Evolutionary conservation across 2,888 invertebrate species (phyloP).

Genomic region (Folsomia manolachei): DNA sequence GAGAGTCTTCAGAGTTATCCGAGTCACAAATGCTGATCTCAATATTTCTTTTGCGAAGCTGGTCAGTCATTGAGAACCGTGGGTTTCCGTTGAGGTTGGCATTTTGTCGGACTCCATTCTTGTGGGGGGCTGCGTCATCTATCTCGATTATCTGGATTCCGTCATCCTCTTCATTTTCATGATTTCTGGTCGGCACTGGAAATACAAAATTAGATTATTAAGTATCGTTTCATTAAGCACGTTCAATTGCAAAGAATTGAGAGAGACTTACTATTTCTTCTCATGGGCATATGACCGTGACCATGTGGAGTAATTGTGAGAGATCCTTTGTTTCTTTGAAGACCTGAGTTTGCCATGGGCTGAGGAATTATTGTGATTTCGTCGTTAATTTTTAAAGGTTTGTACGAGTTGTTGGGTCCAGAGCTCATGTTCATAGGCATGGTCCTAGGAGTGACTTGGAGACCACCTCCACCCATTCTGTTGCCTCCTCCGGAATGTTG

Average conservation of each 20-base stretch:
- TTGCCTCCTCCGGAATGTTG: slow-evolving; percentile 52
- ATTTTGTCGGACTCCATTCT: slow-evolving; percentile 38
- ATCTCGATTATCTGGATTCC: slow-evolving; percentile 50
- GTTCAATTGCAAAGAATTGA: background rate
- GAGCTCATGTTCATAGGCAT: slow-evolving; percentile 33
- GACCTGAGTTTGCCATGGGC: slow-evolving; percentile 58
- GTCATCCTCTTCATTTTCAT: slow-evolving; percentile 47
- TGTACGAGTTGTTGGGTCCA: slow-evolving; percentile 55
- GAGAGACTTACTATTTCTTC: slow-evolving; percentile 38
- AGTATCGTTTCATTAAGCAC: background rate
- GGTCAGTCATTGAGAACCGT: slow-evolving; percentile 48
- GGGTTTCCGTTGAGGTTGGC: no score
- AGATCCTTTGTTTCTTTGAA: slow-evolving; percentile 48
- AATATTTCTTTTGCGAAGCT: slow-evolving; percentile 48
- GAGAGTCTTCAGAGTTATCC: slow-evolving; percentile 45
- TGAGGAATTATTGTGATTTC: slow-evolving; percentile 87
- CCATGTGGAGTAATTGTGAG: slow-evolving; percentile 50
- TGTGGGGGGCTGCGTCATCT: slow-evolving; percentile 46
- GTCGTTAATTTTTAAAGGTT: slow-evolving; percentile 81
- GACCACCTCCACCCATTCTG: slow-evolving; percentile 50
- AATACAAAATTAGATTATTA: slow-evolving; percentile 2
- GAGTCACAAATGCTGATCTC: slow-evolving; percentile 50
- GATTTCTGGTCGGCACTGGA: background rate
- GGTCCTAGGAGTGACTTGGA: slow-evolving; percentile 41
- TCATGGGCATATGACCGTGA: slow-evolving; percentile 25